Percentiles rank a stretch among this genome's conserved stretches.
phyloP scores from a whole-genome alignment of 2,888 invertebrate species.

The Apoda limacodes region DNA sequence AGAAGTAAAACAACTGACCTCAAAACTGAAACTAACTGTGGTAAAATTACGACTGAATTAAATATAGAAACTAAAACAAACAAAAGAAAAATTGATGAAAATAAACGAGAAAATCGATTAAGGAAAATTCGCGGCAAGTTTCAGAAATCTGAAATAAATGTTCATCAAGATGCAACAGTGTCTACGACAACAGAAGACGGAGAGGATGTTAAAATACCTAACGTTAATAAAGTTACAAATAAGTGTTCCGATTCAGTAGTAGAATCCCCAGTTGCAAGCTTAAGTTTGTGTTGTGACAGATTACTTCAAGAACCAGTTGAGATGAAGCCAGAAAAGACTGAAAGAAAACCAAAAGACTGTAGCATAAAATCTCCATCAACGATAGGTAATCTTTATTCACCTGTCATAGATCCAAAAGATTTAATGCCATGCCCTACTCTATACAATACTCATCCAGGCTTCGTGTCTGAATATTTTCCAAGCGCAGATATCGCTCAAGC shows the following conservation, averaged over 20 bases:
- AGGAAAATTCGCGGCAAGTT: conserved; percentile 58
- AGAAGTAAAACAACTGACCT: conserved; percentile 25
- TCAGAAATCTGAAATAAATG: conserved; percentile 37
- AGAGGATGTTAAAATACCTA: conserved; percentile 26
- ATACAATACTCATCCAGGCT: conserved; percentile 19
- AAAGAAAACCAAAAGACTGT: conserved; percentile 17
- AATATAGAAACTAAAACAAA: conserved; percentile 27
- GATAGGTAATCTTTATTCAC: conserved; percentile 13
- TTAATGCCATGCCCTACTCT: conserved; percentile 17
- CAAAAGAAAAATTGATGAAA: conserved; percentile 35
- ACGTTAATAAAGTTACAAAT: conserved; percentile 6
- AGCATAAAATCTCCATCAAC: conserved; percentile 13
- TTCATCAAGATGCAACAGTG: conserved; percentile 68
- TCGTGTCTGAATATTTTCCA: conserved; percentile 48
- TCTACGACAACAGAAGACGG: conserved; percentile 64
- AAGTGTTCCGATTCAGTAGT: conserved; percentile 39
- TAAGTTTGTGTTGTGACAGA: conserved; percentile 50
- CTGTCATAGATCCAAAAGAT: conserved; percentile 9
- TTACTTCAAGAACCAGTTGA: conserved; percentile 36
- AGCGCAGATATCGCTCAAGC: conserved; percentile 55
- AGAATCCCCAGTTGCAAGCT: conserved; percentile 48
- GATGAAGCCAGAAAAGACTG: conserved; percentile 22
- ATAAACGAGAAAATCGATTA: conserved; percentile 48
- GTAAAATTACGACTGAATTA: conserved; percentile 21
- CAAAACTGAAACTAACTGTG: conserved; percentile 1